Base-by-base conservation (phyloP, 2,113 vertebrate species). In the Halichoerus grypus region DNA sequence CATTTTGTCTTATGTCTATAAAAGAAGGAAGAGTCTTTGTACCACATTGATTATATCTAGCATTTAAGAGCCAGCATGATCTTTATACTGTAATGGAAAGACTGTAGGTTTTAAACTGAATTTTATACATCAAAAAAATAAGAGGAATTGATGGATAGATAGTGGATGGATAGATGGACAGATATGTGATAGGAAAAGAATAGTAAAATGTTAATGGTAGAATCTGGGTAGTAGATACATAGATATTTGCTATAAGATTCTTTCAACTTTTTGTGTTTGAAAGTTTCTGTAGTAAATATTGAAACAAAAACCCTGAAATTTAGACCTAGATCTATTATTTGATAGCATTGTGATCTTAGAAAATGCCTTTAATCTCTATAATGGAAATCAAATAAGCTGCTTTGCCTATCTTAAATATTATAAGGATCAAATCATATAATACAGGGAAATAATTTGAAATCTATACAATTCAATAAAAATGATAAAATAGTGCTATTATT, bases 231-330 rank as follows among this genome's bases (percentile, higher is more conserved):
- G 5, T 74, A 16, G 6, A 39, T 39, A 84, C 51, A 33, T 36
- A 26, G n/a, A 15, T 33, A 51, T 72, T 83, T 92, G 86, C 9
- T 39, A 42, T 84, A 65, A 84, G 79, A 69, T 53, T 88, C 74
- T 97, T 93, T 88, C 22, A 53, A n/a, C 28, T 82, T 93, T 82
- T 94, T 88, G 87, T 57, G 21, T 79, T 69, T 83, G 22, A 89
- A 93, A 79, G 36, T 95, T 95, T 97, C 14, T 49, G 42, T 88
- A 96, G 76, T 71, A 94, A 95, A 95, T 96, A 36, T 86, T 92
- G 28, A 33, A 16, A 33, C 82, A 94, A n/a, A 84, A 39, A 69
- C 39, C 6, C 46, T 95, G 24, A 92, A 94, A 91, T 91, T 97
- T 92, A 95, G 87, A 95, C 28, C 31, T 74, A 81, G 5, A 26